These are phyloP conservation scores for Argyresthia goedartella DNA, from an alignment of 2,888 invertebrate genomes.

Conservation along the genomic window DNA sequence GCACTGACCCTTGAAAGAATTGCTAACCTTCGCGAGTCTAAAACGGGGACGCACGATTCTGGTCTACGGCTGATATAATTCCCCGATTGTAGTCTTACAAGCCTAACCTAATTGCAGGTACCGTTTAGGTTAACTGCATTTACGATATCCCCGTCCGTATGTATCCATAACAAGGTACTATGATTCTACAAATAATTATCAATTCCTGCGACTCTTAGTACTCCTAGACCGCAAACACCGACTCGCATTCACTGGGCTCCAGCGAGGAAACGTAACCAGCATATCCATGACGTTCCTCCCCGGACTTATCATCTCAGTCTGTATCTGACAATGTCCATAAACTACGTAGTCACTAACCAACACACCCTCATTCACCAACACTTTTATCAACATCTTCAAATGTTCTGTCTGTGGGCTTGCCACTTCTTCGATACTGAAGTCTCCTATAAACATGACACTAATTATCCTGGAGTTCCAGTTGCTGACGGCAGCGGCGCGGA, in stretches of 20 bases:
- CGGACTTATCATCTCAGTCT: conserved; percentile 27
- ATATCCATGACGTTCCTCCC: conserved; percentile 30
- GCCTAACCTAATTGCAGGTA: too few relatives aligned
- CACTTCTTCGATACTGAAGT: conserved; percentile 28
- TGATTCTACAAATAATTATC: too few relatives aligned
- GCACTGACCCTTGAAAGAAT: too few relatives aligned
- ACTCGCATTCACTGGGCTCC: conserved; percentile 25
- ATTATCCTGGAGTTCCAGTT: conserved; percentile 35
- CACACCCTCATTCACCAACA: conserved; percentile 27
- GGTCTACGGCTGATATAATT: too few relatives aligned
- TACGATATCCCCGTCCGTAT: too few relatives aligned
- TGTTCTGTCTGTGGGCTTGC: conserved; percentile 32
- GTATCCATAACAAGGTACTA: too few relatives aligned
- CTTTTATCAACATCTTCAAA: conserved; percentile 28
- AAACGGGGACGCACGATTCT: too few relatives aligned
- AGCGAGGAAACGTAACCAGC: conserved; percentile 30
- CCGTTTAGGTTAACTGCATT: too few relatives aligned
- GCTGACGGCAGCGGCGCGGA: conserved; percentile 35
- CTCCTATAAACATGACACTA: conserved; percentile 47
- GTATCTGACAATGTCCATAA: conserved; percentile 41
- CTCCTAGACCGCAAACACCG: too few relatives aligned
- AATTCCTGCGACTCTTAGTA: too few relatives aligned
- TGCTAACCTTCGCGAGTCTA: too few relatives aligned
- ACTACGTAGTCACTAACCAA: conserved; percentile 29
- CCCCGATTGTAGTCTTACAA: too few relatives aligned